Percentiles rank a stretch among this genome's conserved stretches.
These are phyloP conservation scores for Anthoscopus minutus DNA, from an alignment of 2,113 vertebrate species.

Conservation along the genomic window DNA sequence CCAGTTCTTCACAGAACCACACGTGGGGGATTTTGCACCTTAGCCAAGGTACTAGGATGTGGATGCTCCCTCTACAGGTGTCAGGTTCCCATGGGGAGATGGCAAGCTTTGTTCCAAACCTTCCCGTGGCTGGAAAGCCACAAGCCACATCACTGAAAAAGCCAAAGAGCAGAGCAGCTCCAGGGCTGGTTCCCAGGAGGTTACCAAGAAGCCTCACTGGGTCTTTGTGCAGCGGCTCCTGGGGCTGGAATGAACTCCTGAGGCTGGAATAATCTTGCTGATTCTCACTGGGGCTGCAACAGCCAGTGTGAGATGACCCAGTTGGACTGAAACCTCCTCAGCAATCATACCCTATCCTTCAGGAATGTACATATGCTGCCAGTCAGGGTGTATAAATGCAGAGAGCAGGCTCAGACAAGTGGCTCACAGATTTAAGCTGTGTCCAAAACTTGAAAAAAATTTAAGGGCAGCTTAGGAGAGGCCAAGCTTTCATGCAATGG, in stretches of 20 bases:
- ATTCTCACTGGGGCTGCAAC: neutral
- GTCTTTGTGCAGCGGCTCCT: neutral
- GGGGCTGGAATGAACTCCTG: neutral
- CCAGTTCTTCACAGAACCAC: neutral
- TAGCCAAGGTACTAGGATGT: neutral
- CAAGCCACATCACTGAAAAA: neutral
- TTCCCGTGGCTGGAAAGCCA: neutral
- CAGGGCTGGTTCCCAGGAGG: neutral
- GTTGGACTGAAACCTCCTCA: neutral
- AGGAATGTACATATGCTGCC: neutral
- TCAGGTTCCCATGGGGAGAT: neutral
- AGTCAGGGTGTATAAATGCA: neutral
- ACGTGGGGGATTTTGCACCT: neutral
- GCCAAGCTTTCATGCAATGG: neutral
- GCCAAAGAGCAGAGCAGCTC: neutral
- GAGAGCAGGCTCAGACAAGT: conserved; percentile 20
- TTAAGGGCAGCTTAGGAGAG: neutral
- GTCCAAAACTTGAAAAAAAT: conserved; percentile 11
- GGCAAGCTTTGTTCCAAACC: neutral
- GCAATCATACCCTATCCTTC: neutral
- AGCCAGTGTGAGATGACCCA: neutral
- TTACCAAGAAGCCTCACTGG: neutral
- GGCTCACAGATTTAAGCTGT: neutral
- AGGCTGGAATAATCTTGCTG: neutral
- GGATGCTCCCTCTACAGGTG: neutral